Evolutionary conservation across 2,113 vertebrate genomes (phyloP).

Genomic region (Hippocampus guttulatus): DNA sequence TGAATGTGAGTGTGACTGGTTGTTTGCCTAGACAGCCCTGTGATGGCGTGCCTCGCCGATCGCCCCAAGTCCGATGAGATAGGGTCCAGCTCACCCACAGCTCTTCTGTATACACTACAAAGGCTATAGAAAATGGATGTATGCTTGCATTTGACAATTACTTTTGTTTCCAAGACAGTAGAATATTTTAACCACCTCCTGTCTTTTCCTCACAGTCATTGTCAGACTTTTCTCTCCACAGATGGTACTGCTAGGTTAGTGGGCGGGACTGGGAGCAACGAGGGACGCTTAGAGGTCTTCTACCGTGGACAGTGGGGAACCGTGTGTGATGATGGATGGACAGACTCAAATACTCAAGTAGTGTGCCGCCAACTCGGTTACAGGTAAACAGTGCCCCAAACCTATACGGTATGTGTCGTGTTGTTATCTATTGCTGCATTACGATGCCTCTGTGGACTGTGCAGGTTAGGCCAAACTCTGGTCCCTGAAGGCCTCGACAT

Average conservation of each 20-base stretch:
- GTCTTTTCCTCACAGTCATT: background rate
- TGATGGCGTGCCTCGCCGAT: background rate
- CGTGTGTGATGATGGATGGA: slow-evolving; percentile 90
- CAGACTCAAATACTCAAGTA: slow-evolving; percentile 82
- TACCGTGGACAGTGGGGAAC: slow-evolving; percentile 87
- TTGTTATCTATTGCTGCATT: background rate
- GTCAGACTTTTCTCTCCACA: slow-evolving; percentile 44
- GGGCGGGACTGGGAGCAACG: slow-evolving; percentile 73
- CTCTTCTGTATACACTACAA: background rate
- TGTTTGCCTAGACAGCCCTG: background rate
- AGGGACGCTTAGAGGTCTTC: slow-evolving; percentile 86
- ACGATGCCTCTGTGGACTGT: slow-evolving; percentile 9
- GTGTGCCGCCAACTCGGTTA: slow-evolving; percentile 90
- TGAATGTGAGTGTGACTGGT: background rate
- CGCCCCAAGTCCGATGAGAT: background rate
- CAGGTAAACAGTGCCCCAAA: slow-evolving; percentile 67
- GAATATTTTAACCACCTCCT: background rate
- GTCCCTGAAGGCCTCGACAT: slow-evolving; percentile 47
- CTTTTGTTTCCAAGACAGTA: background rate
- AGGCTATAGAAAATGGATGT: background rate
- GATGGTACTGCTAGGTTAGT: slow-evolving; percentile 82
- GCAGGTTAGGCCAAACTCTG: slow-evolving; percentile 73
- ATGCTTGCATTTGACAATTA: background rate
- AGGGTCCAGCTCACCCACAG: background rate
- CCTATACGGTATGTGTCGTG: background rate